Evolutionary conservation across 2,888 invertebrate species (phyloP), one percentile per base, ranked within the genome.

Genomic region (Trichacis sp.): DNA sequence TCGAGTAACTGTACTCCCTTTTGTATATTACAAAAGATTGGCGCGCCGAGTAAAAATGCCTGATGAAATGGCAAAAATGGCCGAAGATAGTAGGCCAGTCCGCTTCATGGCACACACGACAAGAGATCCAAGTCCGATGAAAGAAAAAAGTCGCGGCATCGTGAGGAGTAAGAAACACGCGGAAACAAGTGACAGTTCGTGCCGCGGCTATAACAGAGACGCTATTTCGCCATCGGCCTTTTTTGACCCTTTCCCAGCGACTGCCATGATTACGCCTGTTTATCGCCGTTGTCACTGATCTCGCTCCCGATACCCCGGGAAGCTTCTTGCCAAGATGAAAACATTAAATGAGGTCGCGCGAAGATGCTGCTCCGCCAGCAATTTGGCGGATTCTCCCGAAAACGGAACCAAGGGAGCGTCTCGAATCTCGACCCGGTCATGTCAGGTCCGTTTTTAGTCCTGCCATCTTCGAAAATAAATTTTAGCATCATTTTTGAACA

Each of bases 171-270:
- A 77, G 79, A 78, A 80, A 77, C 77, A 82, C 81, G 81, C 82
- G 81, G 82, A 83, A 83, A 82, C 78, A 72, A 76, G 75, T 81
- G 82, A 81, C 83, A 80, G 81, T 80, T 82, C 81, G 79, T 82
- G 80, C 79, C 69, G 76, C 69, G 68, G 76, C 78, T 72, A 77
- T 80, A 81, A 80, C 81, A 78, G 77, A 79, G 74, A 77, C 77
- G 78, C 77, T 78, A 81, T 81, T 82, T 81, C 75, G 75, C 79
- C 73, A 74, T 71, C 65, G 75, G 73, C 72, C 72, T 76, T 77
- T 74, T 74, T 67, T 58, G 64, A 50, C 64, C 63, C 42, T 53
- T 69, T 64, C 67, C 58, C 64, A 65, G 64, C 63, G 60, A 55
- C 62, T 62, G 62, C 60, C 52, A 61, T 61, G 59, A 60, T 62